Conservation (phyloP, 2,113 vertebrate genomes). For the Leucopternis melanops region DNA sequence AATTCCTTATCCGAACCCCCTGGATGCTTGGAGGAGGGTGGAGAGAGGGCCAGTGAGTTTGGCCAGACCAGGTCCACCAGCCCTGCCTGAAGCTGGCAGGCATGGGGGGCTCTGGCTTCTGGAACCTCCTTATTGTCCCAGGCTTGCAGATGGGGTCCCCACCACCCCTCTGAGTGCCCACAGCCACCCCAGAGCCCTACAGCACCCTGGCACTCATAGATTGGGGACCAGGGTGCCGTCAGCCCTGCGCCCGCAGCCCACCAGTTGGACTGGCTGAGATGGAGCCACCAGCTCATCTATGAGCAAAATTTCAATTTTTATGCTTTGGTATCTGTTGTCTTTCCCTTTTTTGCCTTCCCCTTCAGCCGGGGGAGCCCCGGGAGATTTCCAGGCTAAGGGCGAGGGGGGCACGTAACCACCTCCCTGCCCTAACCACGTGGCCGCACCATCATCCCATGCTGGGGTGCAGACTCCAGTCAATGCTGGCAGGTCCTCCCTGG, state of each 20-base stretch:
- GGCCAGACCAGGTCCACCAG: not conserved
- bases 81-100: not conserved
- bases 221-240: not conserved
- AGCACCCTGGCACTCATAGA: not conserved
- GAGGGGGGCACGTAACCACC: rapidly evolving
- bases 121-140: rapidly evolving
- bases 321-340: not conserved
- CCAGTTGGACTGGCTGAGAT: not conserved
- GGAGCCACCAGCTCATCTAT: not conserved
- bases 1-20: not conserved
- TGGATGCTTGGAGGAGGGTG: not conserved
- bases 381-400: not conserved
- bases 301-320: not conserved
- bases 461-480: not conserved
- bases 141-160: not conserved
- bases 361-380: rapidly evolving
- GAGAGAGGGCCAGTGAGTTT: not conserved
- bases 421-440: not conserved
- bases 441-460: rapidly evolving
- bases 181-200: not conserved
- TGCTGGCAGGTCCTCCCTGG: not conserved
- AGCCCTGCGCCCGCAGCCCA: not conserved
- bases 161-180: not conserved
- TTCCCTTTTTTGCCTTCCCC: not conserved
- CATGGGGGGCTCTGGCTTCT: not conserved